Evolutionary conservation across 2,888 invertebrate species (phyloP), one percentile per base, ranked within the genome.

Genomic region (Platycnemis pennipes): DNA sequence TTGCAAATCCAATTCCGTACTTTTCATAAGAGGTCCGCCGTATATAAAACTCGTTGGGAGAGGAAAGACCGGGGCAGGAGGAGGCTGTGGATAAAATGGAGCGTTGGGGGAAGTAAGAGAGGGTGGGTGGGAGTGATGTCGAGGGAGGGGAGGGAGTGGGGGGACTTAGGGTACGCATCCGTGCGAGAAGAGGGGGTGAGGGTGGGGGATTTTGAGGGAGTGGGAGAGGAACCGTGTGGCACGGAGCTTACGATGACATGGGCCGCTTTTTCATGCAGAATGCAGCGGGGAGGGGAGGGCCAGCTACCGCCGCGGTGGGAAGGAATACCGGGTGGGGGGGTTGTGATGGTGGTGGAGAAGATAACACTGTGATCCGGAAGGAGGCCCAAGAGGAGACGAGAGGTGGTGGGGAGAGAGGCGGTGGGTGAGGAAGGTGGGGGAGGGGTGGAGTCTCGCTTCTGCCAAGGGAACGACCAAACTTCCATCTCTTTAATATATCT

Each of bases 1-100:
- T 94, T 88, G 69, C 94, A 94, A 94, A 94, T 94, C 94, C 94
- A 94, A 94, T 94, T 94, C 94, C 89, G 86, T 94, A 94, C 94
- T 94, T 94, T 94, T 94, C 94, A 94, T 94, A 94, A 94, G 88
- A 88, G 94, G 87, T 31, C n/a, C 94, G 63, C 56, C 94, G 88
- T 91, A 91, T 69, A 69, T 91, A 91, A 91, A 91, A 63, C 91
- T 91, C 56, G 89, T 94, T 87, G 56, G 86, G 86, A 85, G 86
- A 86, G 86, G 49, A 44, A 46, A 56, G 85, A 88, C 49, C 16
- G 31, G 86, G 26, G 86, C 19, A 44, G 31, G 44, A 13, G 86
- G 11, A 44, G 85, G 91, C 45, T 45, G 88, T 56, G 53, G 91
- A 13, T 44, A 11, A 13, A 3, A 16, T 42, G 87, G 91, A 5